phyloP scores from a whole-genome alignment of 2,888 invertebrate genomes.

The Tineola bisselliella region DNA sequence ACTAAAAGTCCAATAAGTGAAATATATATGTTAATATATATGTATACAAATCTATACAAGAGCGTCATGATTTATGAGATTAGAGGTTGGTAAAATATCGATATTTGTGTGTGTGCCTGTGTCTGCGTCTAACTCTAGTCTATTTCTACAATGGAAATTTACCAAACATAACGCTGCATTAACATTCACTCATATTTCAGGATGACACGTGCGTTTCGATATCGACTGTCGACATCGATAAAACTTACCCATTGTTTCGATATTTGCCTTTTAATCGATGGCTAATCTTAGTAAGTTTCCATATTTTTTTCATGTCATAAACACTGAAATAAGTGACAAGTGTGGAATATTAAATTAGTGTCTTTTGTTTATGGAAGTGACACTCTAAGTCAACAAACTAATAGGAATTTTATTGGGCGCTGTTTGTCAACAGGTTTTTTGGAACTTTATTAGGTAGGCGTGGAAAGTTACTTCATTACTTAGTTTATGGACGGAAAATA shows the following conservation, averaged over 20 bases:
- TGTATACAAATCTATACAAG: too few species aligned
- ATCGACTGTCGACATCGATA: neutral
- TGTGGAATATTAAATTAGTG: neutral
- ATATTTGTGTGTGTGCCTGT: neutral
- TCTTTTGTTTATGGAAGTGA: neutral
- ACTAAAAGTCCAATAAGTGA: too few species aligned
- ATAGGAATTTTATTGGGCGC: neutral
- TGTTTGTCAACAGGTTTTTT: neutral
- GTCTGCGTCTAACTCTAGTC: too few species aligned
- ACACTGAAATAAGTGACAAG: neutral
- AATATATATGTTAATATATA: too few species aligned
- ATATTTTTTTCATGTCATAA: too few species aligned
- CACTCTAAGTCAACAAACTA: neutral
- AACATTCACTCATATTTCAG: neutral
- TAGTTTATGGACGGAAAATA: too few species aligned
- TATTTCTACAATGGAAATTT: neutral
- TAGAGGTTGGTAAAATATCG: neutral
- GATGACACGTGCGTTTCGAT: neutral
- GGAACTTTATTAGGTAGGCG: neutral
- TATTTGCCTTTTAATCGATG: neutral
- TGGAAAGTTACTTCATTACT: neutral
- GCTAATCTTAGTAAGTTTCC: too few species aligned
- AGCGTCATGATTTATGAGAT: too few species aligned
- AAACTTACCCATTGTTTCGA: neutral
- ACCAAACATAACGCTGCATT: neutral